Conservation (phyloP, 2,113 vertebrate species). For the Miniopterus natalensis region DNA sequence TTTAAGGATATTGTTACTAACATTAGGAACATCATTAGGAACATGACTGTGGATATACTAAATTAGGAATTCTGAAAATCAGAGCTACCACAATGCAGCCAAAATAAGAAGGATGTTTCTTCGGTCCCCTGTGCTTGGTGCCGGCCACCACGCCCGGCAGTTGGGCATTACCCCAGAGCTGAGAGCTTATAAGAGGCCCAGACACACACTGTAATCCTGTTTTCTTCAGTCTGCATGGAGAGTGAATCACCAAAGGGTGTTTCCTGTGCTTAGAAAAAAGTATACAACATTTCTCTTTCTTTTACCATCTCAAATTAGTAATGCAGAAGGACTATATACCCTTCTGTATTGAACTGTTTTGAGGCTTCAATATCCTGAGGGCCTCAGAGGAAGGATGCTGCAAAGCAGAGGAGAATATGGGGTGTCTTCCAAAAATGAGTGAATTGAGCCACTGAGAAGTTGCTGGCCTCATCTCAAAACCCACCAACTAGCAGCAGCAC, state of each 20-base stretch:
- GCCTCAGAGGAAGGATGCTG: background rate
- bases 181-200: background rate
- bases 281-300: background rate
- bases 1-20: background rate
- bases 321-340: background rate
- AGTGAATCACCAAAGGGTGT: background rate
- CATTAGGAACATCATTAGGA: background rate
- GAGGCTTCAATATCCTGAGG: background rate
- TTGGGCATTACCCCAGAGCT: background rate
- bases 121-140: background rate
- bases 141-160: background rate
- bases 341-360: background rate
- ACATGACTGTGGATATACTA: background rate
- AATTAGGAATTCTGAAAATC: background rate
- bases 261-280: constrained; percentile 29
- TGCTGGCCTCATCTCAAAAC: constrained; percentile 51
- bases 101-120: background rate
- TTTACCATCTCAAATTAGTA: background rate
- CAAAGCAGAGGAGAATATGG: background rate
- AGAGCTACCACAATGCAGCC: background rate
- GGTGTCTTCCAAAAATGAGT: constrained; percentile 49
- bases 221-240: background rate
- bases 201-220: background rate
- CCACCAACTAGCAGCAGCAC: background rate
- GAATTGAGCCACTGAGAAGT: constrained; percentile 6